Conservation (phyloP, 2,888 invertebrate species). For the Caenorhabditis becei region DNA sequence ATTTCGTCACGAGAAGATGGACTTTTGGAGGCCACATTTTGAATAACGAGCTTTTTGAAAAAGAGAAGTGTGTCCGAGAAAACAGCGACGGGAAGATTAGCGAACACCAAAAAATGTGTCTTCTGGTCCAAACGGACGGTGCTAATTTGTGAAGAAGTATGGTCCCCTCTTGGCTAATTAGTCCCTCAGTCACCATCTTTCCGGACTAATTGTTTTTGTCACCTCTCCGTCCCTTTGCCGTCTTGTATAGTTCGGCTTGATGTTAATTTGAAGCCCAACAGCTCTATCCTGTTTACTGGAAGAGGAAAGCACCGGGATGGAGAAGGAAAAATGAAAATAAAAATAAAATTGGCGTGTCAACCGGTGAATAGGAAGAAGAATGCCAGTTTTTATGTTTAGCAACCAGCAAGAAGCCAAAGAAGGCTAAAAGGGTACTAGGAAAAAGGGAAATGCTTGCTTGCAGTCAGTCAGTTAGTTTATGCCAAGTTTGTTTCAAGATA, state of each 20-base stretch:
- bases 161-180: slow-evolving; percentile 5
- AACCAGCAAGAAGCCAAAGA: too few relatives aligned
- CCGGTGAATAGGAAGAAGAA: background rate
- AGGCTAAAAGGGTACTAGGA: too few relatives aligned
- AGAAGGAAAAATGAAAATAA: slow-evolving; percentile 2
- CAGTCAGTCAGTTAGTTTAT: too few relatives aligned
- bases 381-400: background rate
- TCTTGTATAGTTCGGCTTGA: slow-evolving; percentile 45
- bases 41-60: slow-evolving; percentile 31
- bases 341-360: background rate
- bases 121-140: background rate
- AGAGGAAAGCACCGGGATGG: background rate
- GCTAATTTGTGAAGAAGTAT: background rate
- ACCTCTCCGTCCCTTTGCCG: slow-evolving; percentile 22
- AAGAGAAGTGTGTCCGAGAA: too few relatives aligned
- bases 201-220: slow-evolving; percentile 48
- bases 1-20: slow-evolving; percentile 22
- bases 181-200: slow-evolving; percentile 16
- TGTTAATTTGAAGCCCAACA: slow-evolving; percentile 39
- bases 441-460: too few relatives aligned
- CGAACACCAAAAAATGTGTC: background rate
- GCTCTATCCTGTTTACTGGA: slow-evolving; percentile 15
- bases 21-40: slow-evolving; percentile 50
- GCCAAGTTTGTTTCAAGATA: background rate
- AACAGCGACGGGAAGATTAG: slow-evolving; percentile 35